Base-by-base conservation (phyloP, 2,888 invertebrate genomes). In the Colletes collaris region DNA sequence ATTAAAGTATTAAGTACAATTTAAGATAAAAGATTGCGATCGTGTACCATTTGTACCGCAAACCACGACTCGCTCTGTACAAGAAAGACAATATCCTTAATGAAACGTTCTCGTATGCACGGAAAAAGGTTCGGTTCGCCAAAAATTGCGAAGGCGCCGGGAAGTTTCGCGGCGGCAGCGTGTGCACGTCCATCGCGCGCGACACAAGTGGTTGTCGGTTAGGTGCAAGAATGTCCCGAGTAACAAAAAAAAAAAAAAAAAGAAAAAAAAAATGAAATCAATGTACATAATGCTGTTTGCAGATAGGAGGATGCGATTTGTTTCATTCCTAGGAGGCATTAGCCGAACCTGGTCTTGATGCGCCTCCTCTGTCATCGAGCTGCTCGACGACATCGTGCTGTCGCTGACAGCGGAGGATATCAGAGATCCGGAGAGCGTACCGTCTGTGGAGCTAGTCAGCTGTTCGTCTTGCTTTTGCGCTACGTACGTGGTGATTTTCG, bases 271-370 rank as follows among this genome's bases (percentile, higher is more conserved):
- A 53, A 76, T 65, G 3, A n/a, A 13, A n/a, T 50, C 4, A 60
- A 44, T 27, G 27, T 27, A 27, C 60, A 44, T 27, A 46, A 85
- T 83, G 79, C 69, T 78, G 78, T 46, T 46, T 80, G 82, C 80
- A 79, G 75, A 83, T 81, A 87, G 10, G 80, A 82, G 85, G 83
- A 87, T 88, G 90, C 88, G 82, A 69, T 86, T 58, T 81, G 1
- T 27, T 79, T 87, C 88, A 88, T 88, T 89, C 87, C 86, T 90
- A 90, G 86, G 88, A 89, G 88, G 88, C 88, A 46, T 85, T 89
- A 71, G 87, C 85, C 93, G 92, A 93, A 93, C 93, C 93, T 93
- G 93, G 80, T 92, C 92, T 86, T 90, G 92, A 76, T 92, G 92
- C 70, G 86, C 88, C 78, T 92, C 92, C 85, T 91, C 91, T 81